Conservation (phyloP, 2,797 vertebrate genomes). For the Odontamblyopus rebecca region DNA sequence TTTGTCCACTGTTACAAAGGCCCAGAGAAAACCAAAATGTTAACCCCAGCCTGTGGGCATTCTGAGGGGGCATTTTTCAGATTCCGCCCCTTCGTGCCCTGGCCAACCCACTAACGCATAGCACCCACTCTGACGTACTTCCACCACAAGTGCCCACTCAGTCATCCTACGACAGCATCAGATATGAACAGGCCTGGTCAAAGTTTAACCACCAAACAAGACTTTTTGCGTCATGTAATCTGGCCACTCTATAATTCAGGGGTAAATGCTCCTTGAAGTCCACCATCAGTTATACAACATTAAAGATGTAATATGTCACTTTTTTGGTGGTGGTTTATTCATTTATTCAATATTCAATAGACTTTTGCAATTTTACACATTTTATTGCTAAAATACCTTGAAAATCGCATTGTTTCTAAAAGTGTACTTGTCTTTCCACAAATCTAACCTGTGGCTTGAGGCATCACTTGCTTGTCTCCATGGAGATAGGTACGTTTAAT, state of each 20-base stretch:
- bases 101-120: conserved; percentile 47
- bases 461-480: too few relatives aligned
- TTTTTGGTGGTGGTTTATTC: too few relatives aligned
- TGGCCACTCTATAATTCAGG: background rate
- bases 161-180: conserved; percentile 63
- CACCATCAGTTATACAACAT: background rate
- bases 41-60: conserved; percentile 71
- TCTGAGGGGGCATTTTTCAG: conserved; percentile 78
- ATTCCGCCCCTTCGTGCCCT: conserved; percentile 72
- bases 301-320: too few relatives aligned
- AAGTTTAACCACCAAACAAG: conserved; percentile 45
- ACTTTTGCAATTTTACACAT: too few relatives aligned
- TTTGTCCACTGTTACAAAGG: conserved; percentile 84
- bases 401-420: too few relatives aligned
- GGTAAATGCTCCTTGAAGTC: background rate
- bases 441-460: too few relatives aligned
- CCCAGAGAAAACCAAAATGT: conserved; percentile 82
- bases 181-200: conserved; percentile 63
- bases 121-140: conserved; percentile 73
- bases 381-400: too few relatives aligned
- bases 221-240: conserved; percentile 56
- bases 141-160: conserved; percentile 53
- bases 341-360: too few relatives aligned
- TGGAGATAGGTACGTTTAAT: too few relatives aligned
- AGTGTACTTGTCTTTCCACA: too few relatives aligned